Base-by-base conservation (phyloP, 2,113 vertebrate species). In the Leptobrachium ailaonicum region DNA sequence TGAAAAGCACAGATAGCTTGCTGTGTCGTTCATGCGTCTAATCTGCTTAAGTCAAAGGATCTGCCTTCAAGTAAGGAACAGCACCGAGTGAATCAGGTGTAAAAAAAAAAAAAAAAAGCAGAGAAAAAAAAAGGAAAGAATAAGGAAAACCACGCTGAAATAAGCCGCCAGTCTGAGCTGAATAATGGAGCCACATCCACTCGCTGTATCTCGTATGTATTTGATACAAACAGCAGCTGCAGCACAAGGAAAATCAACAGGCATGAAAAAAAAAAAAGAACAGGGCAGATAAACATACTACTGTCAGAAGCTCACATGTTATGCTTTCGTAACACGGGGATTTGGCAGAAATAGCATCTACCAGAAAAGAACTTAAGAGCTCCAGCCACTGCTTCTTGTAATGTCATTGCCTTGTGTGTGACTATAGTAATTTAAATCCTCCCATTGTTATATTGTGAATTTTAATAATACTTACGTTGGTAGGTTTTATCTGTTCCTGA, bases 31-130 rank as follows among this genome's bases (percentile, higher is more conserved):
- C 91, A 83, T 70, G 83, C 78, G 4, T 62, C 85, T 83, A 94
- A 95, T 91, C 93, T 88, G 85, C 86, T 95, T 93, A 94, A 90
- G 87, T 90, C 87, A 90, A 90, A 88, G 88, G 84, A 89, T 83
- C 87, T 89, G 88, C 86, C 87, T 83, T 32, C n/a, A 84, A 87
- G 71, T 66, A 84, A 85, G 84, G 83, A 88, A 81, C 56, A 50
- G 66, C 13, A 0, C 64, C 68, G 74, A 85, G 82, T 2, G 40
- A 85, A 56, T 47, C 73, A 86, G 62, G 86, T 84, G 85, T 75
- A 63, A 42, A 44, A 47, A 12, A 73, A 60, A 75, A 83, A 82
- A 75, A 44, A 47, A 12, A 73, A 60, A 32, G 20, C 20, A 60
- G 74, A 83, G 81, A 75, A 44, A 47, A 12, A 12, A 60, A 32